Evolutionary conservation across 2,888 invertebrate species (phyloP).

Genomic region (Laothoe populi): DNA sequence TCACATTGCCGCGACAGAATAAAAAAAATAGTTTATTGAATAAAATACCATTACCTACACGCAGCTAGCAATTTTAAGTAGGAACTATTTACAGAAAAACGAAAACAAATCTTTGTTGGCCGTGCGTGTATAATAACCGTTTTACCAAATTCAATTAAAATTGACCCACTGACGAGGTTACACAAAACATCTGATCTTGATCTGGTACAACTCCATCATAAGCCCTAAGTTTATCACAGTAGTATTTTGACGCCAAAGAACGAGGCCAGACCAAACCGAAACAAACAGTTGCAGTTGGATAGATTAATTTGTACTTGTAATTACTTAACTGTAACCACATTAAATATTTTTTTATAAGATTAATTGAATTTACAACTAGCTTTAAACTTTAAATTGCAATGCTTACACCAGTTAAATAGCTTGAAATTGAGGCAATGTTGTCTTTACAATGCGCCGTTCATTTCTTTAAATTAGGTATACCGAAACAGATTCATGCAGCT

Average conservation of each 20-base stretch:
- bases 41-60: neutral
- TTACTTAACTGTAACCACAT: constrained; percentile 51
- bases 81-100: constrained; percentile 34
- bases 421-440: constrained; percentile 41
- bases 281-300: constrained; percentile 40
- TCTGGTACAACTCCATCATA: constrained; percentile 39
- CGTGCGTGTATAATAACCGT: constrained; percentile 79
- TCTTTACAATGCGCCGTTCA: constrained; percentile 38
- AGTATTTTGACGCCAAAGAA: constrained; percentile 40
- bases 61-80: neutral
- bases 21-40: constrained; percentile 6
- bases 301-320: constrained; percentile 48
- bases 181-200: constrained; percentile 51
- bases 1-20: too few species aligned
- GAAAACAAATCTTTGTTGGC: constrained; percentile 53
- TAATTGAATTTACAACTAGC: constrained; percentile 31
- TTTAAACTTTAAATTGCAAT: constrained; percentile 32
- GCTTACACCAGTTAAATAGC: constrained; percentile 35
- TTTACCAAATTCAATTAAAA: constrained; percentile 79
- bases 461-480: constrained; percentile 38
- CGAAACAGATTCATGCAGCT: neutral
- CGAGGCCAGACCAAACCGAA: constrained; percentile 43
- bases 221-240: constrained; percentile 29
- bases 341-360: constrained; percentile 40
- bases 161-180: constrained; percentile 69